These are phyloP conservation scores for Allygus modestus DNA, from an alignment of 2,888 invertebrate genomes.

Conservation along the genomic window DNA sequence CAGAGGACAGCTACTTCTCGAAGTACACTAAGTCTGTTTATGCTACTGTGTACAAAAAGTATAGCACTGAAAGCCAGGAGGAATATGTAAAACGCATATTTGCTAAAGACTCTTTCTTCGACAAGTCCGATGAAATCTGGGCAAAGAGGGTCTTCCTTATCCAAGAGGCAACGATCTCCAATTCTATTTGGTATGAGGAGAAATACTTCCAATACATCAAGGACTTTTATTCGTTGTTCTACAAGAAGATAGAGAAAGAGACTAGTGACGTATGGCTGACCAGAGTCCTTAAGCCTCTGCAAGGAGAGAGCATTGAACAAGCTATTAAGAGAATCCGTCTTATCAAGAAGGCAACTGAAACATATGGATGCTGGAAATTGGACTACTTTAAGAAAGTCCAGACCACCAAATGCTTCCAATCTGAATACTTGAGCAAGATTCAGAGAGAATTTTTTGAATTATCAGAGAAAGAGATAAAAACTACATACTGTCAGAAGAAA, in stretches of 20 bases:
- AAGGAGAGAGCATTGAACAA: neutral
- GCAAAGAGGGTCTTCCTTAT: conserved; percentile 21
- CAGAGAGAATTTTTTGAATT: conserved; percentile 14
- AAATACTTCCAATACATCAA: conserved; percentile 29
- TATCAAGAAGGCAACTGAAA: conserved; percentile 31
- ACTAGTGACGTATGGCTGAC: neutral
- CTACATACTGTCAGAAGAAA: neutral
- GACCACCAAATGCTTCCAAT: neutral
- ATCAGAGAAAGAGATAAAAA: neutral
- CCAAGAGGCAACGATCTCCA: neutral
- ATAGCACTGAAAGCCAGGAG: neutral
- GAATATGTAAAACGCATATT: conserved; percentile 1
- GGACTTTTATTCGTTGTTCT: conserved; percentile 15
- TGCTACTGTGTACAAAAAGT: neutral
- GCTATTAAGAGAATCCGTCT: neutral
- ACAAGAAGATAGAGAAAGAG: neutral
- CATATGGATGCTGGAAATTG: neutral
- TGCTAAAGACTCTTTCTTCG: conserved; percentile 21
- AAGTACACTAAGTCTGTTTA: neutral
- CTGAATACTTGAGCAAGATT: neutral
- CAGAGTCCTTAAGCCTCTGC: neutral
- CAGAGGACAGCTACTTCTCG: conserved; percentile 38
- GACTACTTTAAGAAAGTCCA: neutral
- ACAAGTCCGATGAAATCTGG: conserved; percentile 15
- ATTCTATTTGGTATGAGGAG: conserved; percentile 25